A percentile compares a stretch with the other conserved stretches of the same genome.
These are phyloP conservation scores for Dasypus novemcinctus DNA, from an alignment of 2,113 vertebrate species.

Conservation along the genomic window DNA sequence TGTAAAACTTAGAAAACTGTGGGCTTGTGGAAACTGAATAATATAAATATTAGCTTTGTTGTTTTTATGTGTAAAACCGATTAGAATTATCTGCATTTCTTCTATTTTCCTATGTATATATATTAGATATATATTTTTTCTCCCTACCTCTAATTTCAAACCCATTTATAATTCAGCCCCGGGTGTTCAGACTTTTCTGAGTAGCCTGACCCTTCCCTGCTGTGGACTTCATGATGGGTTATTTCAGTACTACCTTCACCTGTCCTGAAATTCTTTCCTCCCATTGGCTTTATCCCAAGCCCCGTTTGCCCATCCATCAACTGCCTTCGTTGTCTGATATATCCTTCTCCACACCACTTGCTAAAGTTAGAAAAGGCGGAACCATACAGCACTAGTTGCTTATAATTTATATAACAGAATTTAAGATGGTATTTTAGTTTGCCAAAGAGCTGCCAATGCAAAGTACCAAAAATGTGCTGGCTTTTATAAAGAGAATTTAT, in stretches of 20 bases:
- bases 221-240: neutral
- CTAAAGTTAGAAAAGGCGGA: neutral
- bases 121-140: neutral
- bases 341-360: neutral
- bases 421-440: neutral
- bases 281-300: neutral
- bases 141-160: neutral
- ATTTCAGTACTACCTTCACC: neutral
- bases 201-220: neutral
- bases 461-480: no score
- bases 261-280: neutral
- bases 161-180: neutral
- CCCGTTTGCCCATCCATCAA: neutral
- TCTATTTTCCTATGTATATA: neutral
- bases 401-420: neutral
- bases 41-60: constrained; percentile 69
- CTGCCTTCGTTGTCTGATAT: neutral
- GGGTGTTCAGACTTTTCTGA: neutral
- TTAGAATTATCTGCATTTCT: constrained; percentile 2
- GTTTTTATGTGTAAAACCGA: constrained; percentile 65
- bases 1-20: constrained; percentile 33
- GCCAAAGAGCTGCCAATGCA: no score
- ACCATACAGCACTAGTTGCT: neutral
- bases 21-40: constrained; percentile 22
- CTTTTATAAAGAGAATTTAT: no score